Base-by-base conservation (phyloP, 2,888 invertebrate species). In the Ditula angustiorana region DNA sequence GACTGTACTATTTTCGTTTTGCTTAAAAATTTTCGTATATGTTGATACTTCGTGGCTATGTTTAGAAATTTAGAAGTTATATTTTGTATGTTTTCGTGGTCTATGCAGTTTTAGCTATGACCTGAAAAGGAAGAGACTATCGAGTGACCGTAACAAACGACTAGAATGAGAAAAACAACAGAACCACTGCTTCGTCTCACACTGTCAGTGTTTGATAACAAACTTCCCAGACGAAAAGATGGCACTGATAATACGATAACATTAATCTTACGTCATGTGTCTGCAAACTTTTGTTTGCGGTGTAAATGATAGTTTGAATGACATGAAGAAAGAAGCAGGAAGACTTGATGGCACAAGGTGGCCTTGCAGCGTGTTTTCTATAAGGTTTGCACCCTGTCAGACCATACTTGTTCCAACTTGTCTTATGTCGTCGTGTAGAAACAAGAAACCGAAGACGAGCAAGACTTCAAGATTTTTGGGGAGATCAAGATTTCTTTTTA, bases 361-460 rank as follows among this genome's bases (percentile, higher is more conserved):
- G 93, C 92, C 93, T 93, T 86, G 93, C 93, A 93, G 93, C 88
- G 93, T 93, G 93, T 93, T 93, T 90, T 92, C 90, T 83, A 72
- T 86, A 87, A 88, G 87, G 86, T 85, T 90, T 90, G 92, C 93
- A 93, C 93, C 93, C 93, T 93, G 92, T 93, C 93, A 93, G 93
- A 93, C 93, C 93, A 93, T 93, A 93, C 93, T 93, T 93, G 93
- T 92, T 93, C 83, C 75, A 90, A 92, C 87, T 76, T 74, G 74
- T 73, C 82, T 71, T 30, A 8, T 59, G 24, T 69, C 89, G 69
- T 70, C 87, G 23, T 0, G 28, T 49, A 2, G 60, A 71, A 71
- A 63, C 68, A 59, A 47, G 60, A 67, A 69, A 19, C 30, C 1
- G 35, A 26, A 61, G 5, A 35, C 11, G 11, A 52, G 13, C 61